A percentile compares a stretch with the other conserved stretches of the same genome.
Evolutionary conservation across 2,113 vertebrate species (phyloP).

Genomic region (Aptenodytes patagonicus): DNA sequence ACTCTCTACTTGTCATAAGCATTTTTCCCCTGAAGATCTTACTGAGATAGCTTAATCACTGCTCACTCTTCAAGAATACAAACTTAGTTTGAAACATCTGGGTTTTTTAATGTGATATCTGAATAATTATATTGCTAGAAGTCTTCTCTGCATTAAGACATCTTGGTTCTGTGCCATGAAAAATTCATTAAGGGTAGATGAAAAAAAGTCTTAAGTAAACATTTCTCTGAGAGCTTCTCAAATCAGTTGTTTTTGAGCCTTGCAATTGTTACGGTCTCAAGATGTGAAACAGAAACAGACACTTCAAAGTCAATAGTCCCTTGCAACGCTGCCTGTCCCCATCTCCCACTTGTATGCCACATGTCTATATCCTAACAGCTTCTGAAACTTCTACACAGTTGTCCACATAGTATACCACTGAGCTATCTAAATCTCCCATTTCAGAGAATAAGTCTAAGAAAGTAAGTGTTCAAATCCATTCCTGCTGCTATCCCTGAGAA

Average conservation of each 20-base stretch:
- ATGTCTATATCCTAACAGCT: background rate
- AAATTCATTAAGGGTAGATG: background rate
- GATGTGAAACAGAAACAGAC: background rate
- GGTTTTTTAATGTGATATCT: background rate
- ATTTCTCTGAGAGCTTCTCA: background rate
- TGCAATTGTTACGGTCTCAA: background rate
- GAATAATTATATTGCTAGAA: background rate
- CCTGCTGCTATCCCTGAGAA: background rate
- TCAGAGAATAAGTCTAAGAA: background rate
- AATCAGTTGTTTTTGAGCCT: background rate
- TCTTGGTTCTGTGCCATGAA: background rate
- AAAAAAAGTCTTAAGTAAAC: background rate
- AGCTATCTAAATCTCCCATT: background rate
- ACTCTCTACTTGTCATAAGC: background rate
- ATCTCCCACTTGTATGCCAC: background rate
- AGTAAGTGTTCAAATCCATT: background rate
- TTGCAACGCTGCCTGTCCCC: background rate
- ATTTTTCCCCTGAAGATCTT: background rate
- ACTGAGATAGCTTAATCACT: background rate
- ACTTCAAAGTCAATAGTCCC: background rate
- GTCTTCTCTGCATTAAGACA: background rate
- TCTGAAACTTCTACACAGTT: background rate
- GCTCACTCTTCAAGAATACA: background rate
- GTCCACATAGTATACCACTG: background rate
- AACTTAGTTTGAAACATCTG: background rate